Percentiles rank a stretch among this genome's conserved stretches.
Conservation (phyloP, 1,140 invertebrate species). For the Aphaenogaster rudis region DNA sequence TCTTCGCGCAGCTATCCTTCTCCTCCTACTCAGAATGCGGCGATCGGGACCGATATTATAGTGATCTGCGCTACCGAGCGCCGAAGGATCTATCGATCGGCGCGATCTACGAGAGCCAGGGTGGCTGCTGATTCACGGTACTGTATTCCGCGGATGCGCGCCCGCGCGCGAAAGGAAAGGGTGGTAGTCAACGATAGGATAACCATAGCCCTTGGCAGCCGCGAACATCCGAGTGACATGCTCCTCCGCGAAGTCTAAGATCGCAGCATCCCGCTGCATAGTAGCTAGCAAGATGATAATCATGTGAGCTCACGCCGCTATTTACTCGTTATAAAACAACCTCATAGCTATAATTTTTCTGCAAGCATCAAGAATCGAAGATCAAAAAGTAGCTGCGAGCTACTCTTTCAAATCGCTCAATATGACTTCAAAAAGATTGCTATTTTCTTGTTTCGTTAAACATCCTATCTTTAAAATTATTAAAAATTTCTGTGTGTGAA, state of each 20-base stretch:
- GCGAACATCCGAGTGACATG: constrained; percentile 79
- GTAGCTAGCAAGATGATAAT: constrained; percentile 72
- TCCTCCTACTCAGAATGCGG: constrained; percentile 30
- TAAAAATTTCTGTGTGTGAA: neutral
- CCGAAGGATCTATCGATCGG: constrained; percentile 70
- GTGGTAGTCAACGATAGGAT: constrained; percentile 75
- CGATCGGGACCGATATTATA: constrained; percentile 70
- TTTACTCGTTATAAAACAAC: constrained; percentile 32
- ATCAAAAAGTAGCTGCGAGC: neutral
- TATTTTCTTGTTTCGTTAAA: neutral
- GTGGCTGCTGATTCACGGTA: constrained; percentile 69
- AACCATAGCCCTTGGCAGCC: constrained; percentile 79
- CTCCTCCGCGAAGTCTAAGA: constrained; percentile 74
- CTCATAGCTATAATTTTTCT: constrained; percentile 26
- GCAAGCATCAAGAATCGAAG: constrained; percentile 15
- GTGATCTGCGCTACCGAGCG: constrained; percentile 73
- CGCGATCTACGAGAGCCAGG: constrained; percentile 67
- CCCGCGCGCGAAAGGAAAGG: constrained; percentile 55
- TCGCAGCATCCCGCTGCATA: constrained; percentile 67
- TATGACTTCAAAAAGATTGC: neutral
- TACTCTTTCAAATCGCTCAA: neutral
- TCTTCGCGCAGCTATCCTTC: constrained; percentile 27
- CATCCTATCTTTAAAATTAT: neutral
- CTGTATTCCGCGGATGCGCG: constrained; percentile 69
- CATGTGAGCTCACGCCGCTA: constrained; percentile 55